Evolutionary conservation across 2,113 vertebrate genomes (phyloP).

Genomic region (Sylvilagus bachmani): DNA sequence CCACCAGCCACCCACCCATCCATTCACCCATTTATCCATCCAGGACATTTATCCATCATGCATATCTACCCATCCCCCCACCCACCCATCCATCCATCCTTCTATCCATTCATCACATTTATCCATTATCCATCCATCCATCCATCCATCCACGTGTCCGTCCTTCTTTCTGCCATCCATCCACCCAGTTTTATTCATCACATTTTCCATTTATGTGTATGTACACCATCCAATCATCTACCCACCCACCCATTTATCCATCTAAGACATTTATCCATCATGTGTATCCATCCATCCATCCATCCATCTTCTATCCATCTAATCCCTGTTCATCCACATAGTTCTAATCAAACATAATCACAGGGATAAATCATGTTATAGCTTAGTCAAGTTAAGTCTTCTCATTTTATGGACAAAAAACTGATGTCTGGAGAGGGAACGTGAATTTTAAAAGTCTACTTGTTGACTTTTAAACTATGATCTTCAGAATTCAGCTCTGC

Average conservation of each 20-base stretch:
- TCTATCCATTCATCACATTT: too few relatives aligned
- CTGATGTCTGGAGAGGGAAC: not conserved
- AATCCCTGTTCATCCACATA: not conserved
- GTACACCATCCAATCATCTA: not conserved
- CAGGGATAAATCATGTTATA: not conserved
- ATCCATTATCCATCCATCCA: not conserved
- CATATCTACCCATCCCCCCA: not conserved
- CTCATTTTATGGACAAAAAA: not conserved
- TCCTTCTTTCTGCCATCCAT: not conserved
- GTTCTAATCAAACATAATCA: constrained; percentile 9
- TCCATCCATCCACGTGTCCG: not conserved
- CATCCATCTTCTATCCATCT: too few relatives aligned
- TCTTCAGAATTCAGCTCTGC: not conserved
- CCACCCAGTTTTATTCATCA: not conserved
- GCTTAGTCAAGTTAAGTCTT: not conserved
- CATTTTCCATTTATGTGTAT: too few relatives aligned
- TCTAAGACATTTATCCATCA: not conserved
- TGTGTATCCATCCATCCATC: not conserved
- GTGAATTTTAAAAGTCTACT: not conserved
- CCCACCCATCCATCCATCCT: too few relatives aligned
- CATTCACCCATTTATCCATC: not conserved
- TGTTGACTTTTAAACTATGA: not conserved
- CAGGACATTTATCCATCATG: not conserved
- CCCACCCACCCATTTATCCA: not conserved
- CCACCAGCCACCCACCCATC: not conserved